Evolutionary conservation across 2,888 invertebrate species (phyloP).

Genomic region (Andricus quercusramuli): DNA sequence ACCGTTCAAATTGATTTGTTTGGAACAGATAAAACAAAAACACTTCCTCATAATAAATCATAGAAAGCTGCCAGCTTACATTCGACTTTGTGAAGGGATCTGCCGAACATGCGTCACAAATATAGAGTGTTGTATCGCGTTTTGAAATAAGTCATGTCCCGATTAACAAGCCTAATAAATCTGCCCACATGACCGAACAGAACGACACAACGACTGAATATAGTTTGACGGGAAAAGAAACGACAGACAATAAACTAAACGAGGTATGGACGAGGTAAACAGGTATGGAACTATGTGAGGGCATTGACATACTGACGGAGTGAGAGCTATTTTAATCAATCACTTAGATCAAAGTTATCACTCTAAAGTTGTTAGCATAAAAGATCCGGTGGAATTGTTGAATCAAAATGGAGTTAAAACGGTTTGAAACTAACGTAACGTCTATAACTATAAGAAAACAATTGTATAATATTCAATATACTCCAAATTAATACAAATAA

Average conservation of each 20-base stretch:
- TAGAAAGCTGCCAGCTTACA: neutral
- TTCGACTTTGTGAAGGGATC: neutral
- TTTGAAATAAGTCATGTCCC: too few species aligned
- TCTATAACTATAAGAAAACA: conserved; percentile 40
- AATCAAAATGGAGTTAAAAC: conserved; percentile 45
- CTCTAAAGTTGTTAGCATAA: conserved; percentile 47
- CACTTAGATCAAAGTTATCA: conserved; percentile 53
- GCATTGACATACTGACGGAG: conserved; percentile 24
- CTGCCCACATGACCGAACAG: too few species aligned
- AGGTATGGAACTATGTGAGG: too few species aligned
- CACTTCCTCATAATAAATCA: neutral
- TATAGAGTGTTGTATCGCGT: too few species aligned
- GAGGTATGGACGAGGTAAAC: too few species aligned
- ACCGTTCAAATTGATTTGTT: too few species aligned
- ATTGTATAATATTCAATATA: conserved; percentile 43
- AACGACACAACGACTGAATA: too few species aligned
- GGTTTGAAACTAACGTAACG: conserved; percentile 45
- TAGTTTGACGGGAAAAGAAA: too few species aligned
- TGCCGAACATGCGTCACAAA: too few species aligned
- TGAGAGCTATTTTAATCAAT: conserved; percentile 58
- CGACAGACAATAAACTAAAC: too few species aligned
- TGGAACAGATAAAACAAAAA: too few species aligned
- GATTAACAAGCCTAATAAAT: too few species aligned
- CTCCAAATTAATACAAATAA: conserved; percentile 39
- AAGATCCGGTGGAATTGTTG: conserved; percentile 47